Base-by-base conservation (phyloP, 1,140 invertebrate genomes). In the Trichoplusia ni region DNA sequence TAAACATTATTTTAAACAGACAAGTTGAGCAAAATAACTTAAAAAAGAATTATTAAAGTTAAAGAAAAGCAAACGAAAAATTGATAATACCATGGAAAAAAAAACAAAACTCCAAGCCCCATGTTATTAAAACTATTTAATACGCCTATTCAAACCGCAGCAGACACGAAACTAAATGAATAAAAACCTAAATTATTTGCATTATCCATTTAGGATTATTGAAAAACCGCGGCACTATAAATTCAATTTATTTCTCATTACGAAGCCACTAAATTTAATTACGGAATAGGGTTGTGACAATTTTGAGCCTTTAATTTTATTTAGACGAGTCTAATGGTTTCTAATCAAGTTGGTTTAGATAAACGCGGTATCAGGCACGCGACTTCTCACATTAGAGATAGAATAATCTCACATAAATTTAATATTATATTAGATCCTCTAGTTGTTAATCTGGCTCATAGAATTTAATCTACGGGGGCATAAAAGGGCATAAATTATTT, bases 401-500 rank as follows among this genome's bases (percentile, higher is more conserved):
- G n/a, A 83, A 69, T 62, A 70, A 64, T 59, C 72, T 40, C 71
- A 73, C 79, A 86, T 86, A 86, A 84, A 90, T 84, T 79, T 71
- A 54, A 47, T 64, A 67, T 69, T 77, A 72, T 82, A 84, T 88
- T 86, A 78, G 76, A 82, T 86, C 81, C 62, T 68, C 56, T 76
- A 71, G 63, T 62, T 60, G 58, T 68, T 87, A 89, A 89, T 89
- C 81, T 87, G 68, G 49, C 69, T 56, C 49, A 49, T 63, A 73
- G 44, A 42, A 40, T 73, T 73, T 84, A n/a, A 86, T 87, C 82
- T 82, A 71, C 64, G 64, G 62, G 64, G 37, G 74, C 68, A 90
- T 90, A 90, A 88, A 90, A 86, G 64, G 37, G 74, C 68, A 90
- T 90, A 90, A 88, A 90, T 87, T 82, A 84, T 82, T 77, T 71